phyloP scores from a whole-genome alignment of 2,797 vertebrate species.

The Lepilemur septentrionalis region DNA sequence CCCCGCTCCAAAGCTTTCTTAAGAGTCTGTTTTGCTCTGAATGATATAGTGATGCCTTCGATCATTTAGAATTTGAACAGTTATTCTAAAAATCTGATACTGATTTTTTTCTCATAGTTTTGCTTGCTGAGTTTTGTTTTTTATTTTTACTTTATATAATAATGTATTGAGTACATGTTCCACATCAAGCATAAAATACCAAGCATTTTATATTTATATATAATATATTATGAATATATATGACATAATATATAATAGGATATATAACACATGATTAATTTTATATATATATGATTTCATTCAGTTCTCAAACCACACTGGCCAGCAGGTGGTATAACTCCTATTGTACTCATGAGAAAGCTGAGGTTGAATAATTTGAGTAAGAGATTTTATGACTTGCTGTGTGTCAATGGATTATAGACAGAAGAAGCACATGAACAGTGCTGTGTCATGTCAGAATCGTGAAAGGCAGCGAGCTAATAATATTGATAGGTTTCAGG shows the following conservation, averaged over 20 bases:
- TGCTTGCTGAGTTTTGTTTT: background rate
- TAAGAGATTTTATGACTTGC: background rate
- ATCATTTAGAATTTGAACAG: background rate
- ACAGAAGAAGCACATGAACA: background rate
- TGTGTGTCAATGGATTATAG: background rate
- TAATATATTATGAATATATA: background rate
- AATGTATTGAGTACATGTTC: background rate
- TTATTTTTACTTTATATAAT: conserved; percentile 19
- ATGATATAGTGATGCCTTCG: background rate
- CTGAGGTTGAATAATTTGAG: background rate
- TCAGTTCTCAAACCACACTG: background rate
- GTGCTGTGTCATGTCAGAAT: background rate
- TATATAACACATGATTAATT: background rate
- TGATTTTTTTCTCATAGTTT: background rate
- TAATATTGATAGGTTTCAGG: background rate
- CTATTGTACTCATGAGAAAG: background rate
- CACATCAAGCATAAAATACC: background rate
- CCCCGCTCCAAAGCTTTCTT: background rate
- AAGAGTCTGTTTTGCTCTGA: background rate
- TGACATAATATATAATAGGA: background rate
- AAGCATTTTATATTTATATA: background rate
- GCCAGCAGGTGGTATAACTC: background rate
- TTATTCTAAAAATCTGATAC: background rate
- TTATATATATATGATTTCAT: background rate
- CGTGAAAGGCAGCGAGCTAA: background rate